These are phyloP conservation scores for Trichogramma pretiosum DNA, from an alignment of 1,140 invertebrate genomes.

Conservation along the genomic window DNA sequence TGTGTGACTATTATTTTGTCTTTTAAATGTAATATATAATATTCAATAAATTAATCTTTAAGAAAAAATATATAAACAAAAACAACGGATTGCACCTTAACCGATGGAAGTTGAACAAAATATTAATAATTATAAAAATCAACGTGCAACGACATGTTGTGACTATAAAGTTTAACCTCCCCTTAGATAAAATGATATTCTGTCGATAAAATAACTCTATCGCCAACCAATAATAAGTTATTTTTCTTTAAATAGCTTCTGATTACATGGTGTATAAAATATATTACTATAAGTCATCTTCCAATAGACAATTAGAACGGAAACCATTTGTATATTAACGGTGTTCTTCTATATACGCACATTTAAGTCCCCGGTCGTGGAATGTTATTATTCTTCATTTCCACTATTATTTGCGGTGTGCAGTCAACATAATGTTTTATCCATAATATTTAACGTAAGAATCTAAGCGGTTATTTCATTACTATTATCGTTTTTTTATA, in stretches of 20 bases:
- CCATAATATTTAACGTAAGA: constrained; percentile 35
- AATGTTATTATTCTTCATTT: constrained; percentile 43
- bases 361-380: constrained; percentile 45
- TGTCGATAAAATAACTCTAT: constrained; percentile 32
- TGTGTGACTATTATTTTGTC: constrained; percentile 18
- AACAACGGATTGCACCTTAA: constrained; percentile 42
- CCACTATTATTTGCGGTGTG: constrained; percentile 33
- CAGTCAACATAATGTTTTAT: constrained; percentile 35
- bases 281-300: constrained; percentile 44
- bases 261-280: constrained; percentile 44
- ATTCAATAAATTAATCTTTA: too few relatives aligned
- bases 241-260: too few relatives aligned
- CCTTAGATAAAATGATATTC: constrained; percentile 33
- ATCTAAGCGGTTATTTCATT: too few relatives aligned
- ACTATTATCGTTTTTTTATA: too few relatives aligned
- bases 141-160: constrained; percentile 38
- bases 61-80: constrained; percentile 32
- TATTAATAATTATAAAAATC: constrained; percentile 20
- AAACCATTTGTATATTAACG: constrained; percentile 34
- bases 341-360: too few relatives aligned
- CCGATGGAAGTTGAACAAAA: constrained; percentile 31
- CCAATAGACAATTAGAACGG: constrained; percentile 28
- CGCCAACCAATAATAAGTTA: too few relatives aligned
- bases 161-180: constrained; percentile 38
- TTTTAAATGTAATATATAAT: too few relatives aligned